phyloP scores from a whole-genome alignment of 2,797 vertebrate genomes.

The Enteromius fasciolatus region DNA sequence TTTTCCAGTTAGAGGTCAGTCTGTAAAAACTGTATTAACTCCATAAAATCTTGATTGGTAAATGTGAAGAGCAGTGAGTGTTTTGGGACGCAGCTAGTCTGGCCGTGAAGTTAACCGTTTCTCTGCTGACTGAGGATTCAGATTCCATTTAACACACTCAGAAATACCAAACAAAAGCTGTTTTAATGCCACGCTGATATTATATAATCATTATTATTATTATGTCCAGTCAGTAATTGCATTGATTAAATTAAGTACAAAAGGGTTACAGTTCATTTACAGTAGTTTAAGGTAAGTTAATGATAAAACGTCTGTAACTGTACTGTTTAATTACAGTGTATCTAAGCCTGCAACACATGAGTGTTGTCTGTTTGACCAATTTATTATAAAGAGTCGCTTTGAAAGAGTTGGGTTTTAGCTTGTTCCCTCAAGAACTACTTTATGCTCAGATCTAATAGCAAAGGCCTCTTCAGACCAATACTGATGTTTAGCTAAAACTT shows the following conservation, averaged over 20 bases:
- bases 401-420: neutral
- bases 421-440: too few relatives aligned
- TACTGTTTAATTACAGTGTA: neutral
- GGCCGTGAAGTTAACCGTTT: conserved; percentile 58
- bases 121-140: conserved; percentile 39
- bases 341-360: neutral
- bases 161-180: neutral
- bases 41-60: neutral
- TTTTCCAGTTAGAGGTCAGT: neutral
- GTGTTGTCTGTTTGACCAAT: neutral
- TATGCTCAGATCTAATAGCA: neutral
- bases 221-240: neutral
- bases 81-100: conserved; percentile 52
- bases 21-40: neutral
- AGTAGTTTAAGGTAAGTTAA: neutral
- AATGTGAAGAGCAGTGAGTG: conserved; percentile 28
- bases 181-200: neutral
- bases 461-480: neutral
- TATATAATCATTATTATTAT: too few relatives aligned
- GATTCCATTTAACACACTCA: neutral
- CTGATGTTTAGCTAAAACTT: neutral
- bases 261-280: neutral
- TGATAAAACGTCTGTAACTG: neutral
- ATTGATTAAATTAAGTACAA: neutral
- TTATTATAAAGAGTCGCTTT: neutral